phyloP scores from a whole-genome alignment of 92 coral and sea anemone genomes.

The Phenganax stokvisi region DNA sequence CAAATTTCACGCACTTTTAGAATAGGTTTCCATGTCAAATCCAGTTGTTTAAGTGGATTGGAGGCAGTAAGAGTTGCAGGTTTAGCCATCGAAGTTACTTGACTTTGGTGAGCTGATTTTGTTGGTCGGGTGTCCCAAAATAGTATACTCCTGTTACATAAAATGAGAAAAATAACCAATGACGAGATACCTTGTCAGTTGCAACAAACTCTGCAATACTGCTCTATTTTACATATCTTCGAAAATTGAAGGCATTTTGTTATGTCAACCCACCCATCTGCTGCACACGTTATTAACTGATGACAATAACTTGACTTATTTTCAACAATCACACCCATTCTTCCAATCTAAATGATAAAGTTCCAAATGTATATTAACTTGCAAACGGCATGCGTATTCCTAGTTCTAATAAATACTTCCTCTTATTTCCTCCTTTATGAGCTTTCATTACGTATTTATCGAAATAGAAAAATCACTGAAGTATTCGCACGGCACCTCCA shows the following conservation, averaged over 20 bases:
- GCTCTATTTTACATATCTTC: no score
- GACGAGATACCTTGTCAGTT: background rate
- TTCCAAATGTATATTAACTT: no score
- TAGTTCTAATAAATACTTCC: no score
- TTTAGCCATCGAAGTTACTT: slow-evolving; percentile 58
- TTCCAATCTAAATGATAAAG: slow-evolving; percentile 61
- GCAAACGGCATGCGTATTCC: no score
- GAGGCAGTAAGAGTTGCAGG: slow-evolving; percentile 56
- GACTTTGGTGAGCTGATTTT: slow-evolving; percentile 86
- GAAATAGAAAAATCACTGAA: background rate
- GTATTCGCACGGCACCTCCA: slow-evolving; percentile 61
- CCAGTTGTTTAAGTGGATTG: slow-evolving; percentile 73
- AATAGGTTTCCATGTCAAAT: slow-evolving; percentile 89
- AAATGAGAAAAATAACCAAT: background rate
- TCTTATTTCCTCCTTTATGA: no score
- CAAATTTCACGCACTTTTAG: slow-evolving; percentile 53
- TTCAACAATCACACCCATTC: slow-evolving; percentile 94
- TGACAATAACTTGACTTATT: slow-evolving; percentile 80
- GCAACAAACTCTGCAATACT: background rate
- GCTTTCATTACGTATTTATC: no score
- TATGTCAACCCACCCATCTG: slow-evolving; percentile 73
- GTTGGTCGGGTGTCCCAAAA: slow-evolving; percentile 95
- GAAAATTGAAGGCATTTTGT: no score
- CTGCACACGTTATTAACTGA: slow-evolving; percentile 91
- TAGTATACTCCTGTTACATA: slow-evolving; percentile 61